Conservation (phyloP, 2,113 vertebrate species). For the Typhlomys cinereus region DNA sequence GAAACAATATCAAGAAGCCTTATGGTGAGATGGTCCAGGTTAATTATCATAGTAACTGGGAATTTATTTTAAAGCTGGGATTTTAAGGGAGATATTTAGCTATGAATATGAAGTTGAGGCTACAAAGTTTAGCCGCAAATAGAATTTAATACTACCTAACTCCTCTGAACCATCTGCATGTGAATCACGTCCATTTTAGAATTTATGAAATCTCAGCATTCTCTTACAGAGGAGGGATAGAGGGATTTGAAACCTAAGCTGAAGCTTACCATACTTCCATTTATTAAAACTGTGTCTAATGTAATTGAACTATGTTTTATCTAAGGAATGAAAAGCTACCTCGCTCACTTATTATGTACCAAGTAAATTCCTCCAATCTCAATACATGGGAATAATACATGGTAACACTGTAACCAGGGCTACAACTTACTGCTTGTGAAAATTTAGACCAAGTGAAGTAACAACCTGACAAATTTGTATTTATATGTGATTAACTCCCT, state of each 20-base stretch:
- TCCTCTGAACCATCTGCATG: background rate
- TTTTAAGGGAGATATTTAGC: constrained; percentile 20
- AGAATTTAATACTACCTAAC: background rate
- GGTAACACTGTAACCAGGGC: background rate
- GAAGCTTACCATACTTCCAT: constrained; percentile 10
- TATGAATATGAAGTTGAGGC: background rate
- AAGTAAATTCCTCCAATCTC: background rate
- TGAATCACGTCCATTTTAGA: background rate
- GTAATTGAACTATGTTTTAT: background rate
- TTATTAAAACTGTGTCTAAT: background rate
- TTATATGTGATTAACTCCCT: background rate
- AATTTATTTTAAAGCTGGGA: background rate
- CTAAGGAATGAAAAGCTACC: constrained; percentile 16
- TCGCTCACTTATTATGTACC: background rate
- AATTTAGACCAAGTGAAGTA: constrained; percentile 28
- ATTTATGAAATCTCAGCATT: background rate
- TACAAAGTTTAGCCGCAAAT: background rate
- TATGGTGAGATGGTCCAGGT: background rate
- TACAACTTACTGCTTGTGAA: background rate
- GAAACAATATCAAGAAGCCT: background rate
- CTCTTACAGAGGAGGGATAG: background rate
- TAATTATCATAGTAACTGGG: background rate
- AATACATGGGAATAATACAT: background rate
- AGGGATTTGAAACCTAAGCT: background rate
- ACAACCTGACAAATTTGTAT: background rate